These are phyloP conservation scores for Uromys caudimaculatus DNA, from an alignment of 2,797 vertebrate genomes.

Conservation along the genomic window DNA sequence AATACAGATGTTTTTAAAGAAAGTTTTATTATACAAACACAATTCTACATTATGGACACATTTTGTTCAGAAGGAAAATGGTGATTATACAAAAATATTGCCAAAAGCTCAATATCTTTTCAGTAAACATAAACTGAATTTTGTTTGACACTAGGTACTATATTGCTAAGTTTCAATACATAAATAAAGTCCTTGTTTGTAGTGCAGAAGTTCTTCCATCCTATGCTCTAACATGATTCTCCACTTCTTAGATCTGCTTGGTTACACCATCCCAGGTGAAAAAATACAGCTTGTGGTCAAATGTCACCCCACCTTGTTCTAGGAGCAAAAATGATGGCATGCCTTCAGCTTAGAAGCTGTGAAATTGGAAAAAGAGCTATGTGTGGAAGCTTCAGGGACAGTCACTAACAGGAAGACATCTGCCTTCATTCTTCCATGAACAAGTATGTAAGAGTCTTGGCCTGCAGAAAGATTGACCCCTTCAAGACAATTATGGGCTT, in stretches of 20 bases:
- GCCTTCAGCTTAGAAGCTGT: neutral
- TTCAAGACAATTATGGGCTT: neutral
- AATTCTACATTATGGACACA: neutral
- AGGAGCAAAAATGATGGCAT: neutral
- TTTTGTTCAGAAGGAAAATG: neutral
- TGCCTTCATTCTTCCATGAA: neutral
- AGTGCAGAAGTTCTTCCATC: neutral
- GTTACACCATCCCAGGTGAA: neutral
- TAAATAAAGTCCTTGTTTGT: neutral
- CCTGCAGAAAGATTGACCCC: neutral
- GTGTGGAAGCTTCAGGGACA: neutral
- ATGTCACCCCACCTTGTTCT: neutral
- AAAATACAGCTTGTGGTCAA: neutral
- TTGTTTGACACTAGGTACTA: neutral
- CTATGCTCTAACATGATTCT: neutral
- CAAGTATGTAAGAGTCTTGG: neutral
- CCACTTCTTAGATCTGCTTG: neutral
- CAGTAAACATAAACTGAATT: neutral
- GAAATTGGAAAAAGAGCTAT: neutral
- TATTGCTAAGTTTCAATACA: neutral
- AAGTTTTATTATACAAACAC: neutral
- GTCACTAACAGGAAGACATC: neutral
- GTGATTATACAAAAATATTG: slow-evolving; percentile 4
- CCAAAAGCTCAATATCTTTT: neutral
- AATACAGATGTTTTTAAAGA: neutral